These are phyloP conservation scores for Montipora foliosa DNA, from an alignment of 64 coral and sea anemone species.

Conservation along the genomic window DNA sequence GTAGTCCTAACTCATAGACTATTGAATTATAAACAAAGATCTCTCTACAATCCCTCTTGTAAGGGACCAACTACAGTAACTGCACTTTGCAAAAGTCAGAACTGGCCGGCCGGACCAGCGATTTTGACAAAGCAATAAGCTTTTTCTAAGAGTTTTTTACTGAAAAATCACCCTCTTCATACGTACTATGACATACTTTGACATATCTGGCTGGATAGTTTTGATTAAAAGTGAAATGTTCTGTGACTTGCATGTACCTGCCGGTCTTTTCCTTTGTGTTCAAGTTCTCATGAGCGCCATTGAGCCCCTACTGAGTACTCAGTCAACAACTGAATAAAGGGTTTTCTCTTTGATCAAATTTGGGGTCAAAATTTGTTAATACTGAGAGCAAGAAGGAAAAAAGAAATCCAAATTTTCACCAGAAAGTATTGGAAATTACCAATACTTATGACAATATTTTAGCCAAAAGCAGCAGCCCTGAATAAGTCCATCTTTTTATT, in stretches of 20 bases:
- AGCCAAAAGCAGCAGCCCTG: not conserved
- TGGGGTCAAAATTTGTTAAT: not conserved
- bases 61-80: constrained; percentile 6
- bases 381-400: not conserved
- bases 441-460: not conserved
- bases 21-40: not conserved
- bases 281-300: not conserved
- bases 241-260: not conserved
- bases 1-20: constrained; percentile 12
- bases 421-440: constrained; percentile 13
- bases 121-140: no score
- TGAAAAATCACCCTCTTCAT: constrained; percentile 1
- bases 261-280: constrained; percentile 8
- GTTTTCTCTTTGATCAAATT: constrained; percentile 4
- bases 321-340: constrained; percentile 7
- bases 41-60: not conserved
- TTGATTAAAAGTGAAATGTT: not conserved
- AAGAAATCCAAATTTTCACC: not conserved
- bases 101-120: no score
- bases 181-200: not conserved
- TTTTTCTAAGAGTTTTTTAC: no score
- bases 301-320: constrained; percentile 7
- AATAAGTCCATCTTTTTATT: constrained; percentile 10
- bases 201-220: not conserved
- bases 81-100: not conserved